Percentiles rank a stretch among this genome's conserved stretches.
Evolutionary conservation across 1,140 invertebrate species (phyloP).

Genomic region (Penaeus japonicus): DNA sequence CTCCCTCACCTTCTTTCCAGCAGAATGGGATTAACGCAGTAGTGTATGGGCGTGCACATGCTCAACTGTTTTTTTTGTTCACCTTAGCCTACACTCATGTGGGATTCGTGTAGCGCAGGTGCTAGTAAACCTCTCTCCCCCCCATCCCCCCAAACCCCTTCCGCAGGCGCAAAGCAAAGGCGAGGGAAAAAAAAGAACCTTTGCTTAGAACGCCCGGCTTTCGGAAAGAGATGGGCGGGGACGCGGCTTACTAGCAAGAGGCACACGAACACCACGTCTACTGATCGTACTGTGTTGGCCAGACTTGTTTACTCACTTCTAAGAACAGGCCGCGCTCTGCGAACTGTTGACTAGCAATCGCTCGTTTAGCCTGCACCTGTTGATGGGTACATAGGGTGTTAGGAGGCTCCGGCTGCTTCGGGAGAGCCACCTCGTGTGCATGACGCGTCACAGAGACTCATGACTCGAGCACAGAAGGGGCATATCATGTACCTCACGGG

Average conservation of each 20-base stretch:
- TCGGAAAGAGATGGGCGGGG: too few species aligned
- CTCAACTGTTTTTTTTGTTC: conserved; percentile 16
- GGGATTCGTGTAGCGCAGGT: background rate
- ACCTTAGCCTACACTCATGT: conserved; percentile 23
- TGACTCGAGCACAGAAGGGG: too few species aligned
- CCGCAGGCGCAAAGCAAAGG: background rate
- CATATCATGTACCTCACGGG: too few species aligned
- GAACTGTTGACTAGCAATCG: conserved; percentile 52
- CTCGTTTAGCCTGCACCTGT: conserved; percentile 51
- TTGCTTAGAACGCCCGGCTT: too few species aligned
- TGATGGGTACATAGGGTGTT: conserved; percentile 39
- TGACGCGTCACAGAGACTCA: too few species aligned
- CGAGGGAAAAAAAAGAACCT: too few species aligned
- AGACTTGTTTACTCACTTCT: conserved; percentile 41
- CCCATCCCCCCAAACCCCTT: background rate
- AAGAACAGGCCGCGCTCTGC: conserved; percentile 52
- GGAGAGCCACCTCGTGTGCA: background rate
- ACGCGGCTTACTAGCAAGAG: too few species aligned
- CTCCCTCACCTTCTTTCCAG: background rate
- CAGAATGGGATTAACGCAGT: background rate
- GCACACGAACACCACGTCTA: too few species aligned
- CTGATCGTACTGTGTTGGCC: too few species aligned
- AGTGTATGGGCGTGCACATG: conserved; percentile 21
- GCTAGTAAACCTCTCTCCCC: background rate
- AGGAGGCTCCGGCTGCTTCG: background rate